Evolutionary conservation across 2,888 invertebrate species (phyloP).

Genomic region (Tiphia femorata): DNA sequence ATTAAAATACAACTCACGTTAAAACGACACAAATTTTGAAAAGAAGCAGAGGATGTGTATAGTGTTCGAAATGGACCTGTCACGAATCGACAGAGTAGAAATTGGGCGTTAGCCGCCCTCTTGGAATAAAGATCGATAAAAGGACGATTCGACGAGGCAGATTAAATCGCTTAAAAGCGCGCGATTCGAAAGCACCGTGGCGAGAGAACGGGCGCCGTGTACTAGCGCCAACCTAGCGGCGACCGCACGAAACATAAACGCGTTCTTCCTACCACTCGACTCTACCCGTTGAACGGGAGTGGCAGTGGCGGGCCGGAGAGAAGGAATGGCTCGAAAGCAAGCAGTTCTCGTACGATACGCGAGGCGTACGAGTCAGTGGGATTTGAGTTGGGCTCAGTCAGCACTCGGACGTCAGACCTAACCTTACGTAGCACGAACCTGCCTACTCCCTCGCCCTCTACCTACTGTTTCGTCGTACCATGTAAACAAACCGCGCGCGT

Average conservation of each 20-base stretch:
- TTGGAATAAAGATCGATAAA: no score
- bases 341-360: slow-evolving; percentile 2
- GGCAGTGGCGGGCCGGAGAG: slow-evolving; percentile 5
- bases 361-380: slow-evolving; percentile 6
- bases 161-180: no score
- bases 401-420: slow-evolving; percentile 11
- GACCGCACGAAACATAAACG: slow-evolving; percentile 34
- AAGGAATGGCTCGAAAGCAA: slow-evolving; percentile 1
- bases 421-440: background rate
- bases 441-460: background rate
- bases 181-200: background rate
- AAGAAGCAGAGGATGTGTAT: no score
- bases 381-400: no score
- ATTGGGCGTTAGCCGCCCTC: no score
- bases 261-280: slow-evolving; percentile 17
- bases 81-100: no score
- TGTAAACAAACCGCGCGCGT: slow-evolving; percentile 2
- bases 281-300: no score
- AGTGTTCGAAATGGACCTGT: no score
- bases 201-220: slow-evolving; percentile 22
- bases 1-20: no score
- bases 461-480: background rate
- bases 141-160: no score
- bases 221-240: slow-evolving; percentile 51
- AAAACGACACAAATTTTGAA: no score